These are phyloP conservation scores for Molorchus minor DNA, from an alignment of 2,888 invertebrate genomes.

Conservation along the genomic window DNA sequence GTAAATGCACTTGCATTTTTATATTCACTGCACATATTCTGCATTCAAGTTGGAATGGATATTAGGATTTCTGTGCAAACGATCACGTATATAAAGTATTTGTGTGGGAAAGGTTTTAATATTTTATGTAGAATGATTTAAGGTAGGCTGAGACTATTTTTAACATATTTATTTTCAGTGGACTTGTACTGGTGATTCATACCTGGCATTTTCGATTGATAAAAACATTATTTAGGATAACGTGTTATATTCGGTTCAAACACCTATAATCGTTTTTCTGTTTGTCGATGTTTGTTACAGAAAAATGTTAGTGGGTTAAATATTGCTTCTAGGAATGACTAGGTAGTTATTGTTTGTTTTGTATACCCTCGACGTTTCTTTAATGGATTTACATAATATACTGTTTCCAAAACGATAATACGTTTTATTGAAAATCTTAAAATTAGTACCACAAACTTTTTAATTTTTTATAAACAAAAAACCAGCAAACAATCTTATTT, in stretches of 20 bases:
- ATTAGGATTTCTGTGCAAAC: neutral
- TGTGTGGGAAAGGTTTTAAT: too few relatives aligned
- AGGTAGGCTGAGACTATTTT: neutral
- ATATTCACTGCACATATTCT: neutral
- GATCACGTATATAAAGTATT: neutral
- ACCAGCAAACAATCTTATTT: too few relatives aligned
- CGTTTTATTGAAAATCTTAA: too few relatives aligned
- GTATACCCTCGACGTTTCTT: too few relatives aligned
- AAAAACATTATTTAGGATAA: neutral
- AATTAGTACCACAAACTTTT: too few relatives aligned
- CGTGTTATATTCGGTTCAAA: neutral
- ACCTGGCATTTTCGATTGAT: neutral
- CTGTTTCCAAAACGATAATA: too few relatives aligned
- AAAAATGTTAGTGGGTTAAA: conserved; percentile 4
- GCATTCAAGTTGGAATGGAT: neutral
- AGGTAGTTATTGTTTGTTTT: too few relatives aligned
- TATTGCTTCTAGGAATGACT: too few relatives aligned
- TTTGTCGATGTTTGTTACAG: neutral
- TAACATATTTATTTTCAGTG: neutral
- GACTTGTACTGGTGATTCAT: neutral
- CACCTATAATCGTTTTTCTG: neutral
- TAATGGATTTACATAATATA: too few relatives aligned
- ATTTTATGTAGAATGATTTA: neutral
- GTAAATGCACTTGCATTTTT: neutral
- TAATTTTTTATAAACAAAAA: too few relatives aligned